Evolutionary conservation across 1,140 invertebrate species (phyloP).

Genomic region (Temnothorax nylanderi): DNA sequence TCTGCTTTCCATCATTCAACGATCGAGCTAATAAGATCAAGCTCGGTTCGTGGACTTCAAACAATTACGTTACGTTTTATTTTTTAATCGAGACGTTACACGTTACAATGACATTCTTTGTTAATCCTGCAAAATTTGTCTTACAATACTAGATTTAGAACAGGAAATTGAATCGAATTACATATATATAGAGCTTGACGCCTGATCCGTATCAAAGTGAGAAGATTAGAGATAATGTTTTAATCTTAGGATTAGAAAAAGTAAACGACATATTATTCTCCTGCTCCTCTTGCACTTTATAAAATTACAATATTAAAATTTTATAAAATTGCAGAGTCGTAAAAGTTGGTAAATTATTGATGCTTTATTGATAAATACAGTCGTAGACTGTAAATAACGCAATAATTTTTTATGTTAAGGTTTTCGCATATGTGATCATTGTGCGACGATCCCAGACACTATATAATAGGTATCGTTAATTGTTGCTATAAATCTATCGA

Average conservation of each 20-base stretch:
- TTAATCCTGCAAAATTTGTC: background rate
- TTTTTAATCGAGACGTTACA: background rate
- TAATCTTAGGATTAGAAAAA: background rate
- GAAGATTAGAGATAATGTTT: background rate
- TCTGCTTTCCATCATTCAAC: slow-evolving; percentile 53
- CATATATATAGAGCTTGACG: background rate
- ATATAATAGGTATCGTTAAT: background rate
- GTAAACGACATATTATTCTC: background rate
- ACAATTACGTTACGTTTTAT: slow-evolving; percentile 23
- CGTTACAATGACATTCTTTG: slow-evolving; percentile 21
- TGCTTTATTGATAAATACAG: background rate
- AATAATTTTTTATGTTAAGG: background rate
- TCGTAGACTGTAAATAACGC: background rate
- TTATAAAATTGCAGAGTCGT: background rate
- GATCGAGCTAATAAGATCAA: slow-evolving; percentile 36
- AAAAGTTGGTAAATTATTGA: background rate
- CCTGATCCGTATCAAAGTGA: background rate
- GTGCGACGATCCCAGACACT: background rate
- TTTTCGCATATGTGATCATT: background rate
- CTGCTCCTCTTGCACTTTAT: background rate
- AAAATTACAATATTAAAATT: background rate
- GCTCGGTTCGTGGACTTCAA: background rate
- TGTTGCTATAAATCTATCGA: background rate
- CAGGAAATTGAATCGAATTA: no score
- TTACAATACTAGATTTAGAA: no score